Evolutionary conservation across 2,888 invertebrate genomes (phyloP).

Genomic region (Mamestra brassicae): DNA sequence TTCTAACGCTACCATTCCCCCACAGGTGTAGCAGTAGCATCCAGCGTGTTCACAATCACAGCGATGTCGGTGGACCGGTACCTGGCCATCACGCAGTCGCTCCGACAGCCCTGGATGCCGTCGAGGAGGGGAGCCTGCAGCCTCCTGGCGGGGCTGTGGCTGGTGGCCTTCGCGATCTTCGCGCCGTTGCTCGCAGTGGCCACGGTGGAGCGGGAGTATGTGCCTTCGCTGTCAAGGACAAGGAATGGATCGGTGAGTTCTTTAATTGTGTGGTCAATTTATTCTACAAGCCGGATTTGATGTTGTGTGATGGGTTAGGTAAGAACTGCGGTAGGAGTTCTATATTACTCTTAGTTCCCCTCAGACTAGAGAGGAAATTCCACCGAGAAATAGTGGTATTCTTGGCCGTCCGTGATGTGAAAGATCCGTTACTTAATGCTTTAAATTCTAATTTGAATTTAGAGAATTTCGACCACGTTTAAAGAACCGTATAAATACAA

Average conservation of each 20-base stretch:
- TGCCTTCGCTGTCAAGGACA: slow-evolving; percentile 80
- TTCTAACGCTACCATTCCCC: not conserved
- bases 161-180: slow-evolving; percentile 92
- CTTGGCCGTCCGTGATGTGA: too few relatives aligned
- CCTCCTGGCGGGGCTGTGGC: slow-evolving; percentile 92
- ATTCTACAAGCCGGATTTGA: not conserved
- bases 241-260: slow-evolving; percentile 83
- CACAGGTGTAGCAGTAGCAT: slow-evolving; percentile 94
- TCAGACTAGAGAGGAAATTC: too few relatives aligned
- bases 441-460: too few relatives aligned
- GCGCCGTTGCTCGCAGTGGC: slow-evolving; percentile 92
- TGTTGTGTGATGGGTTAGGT: not conserved
- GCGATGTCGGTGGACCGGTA: slow-evolving; percentile 95
- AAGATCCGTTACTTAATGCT: too few relatives aligned
- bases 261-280: not conserved
- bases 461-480: too few relatives aligned
- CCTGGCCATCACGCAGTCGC: slow-evolving; percentile 94
- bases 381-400: too few relatives aligned
- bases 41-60: slow-evolving; percentile 95
- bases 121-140: slow-evolving; percentile 92
- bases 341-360: too few relatives aligned
- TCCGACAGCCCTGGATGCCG: slow-evolving; percentile 93
- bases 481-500: too few relatives aligned
- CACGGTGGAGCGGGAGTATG: slow-evolving; percentile 81
- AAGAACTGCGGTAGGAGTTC: too few relatives aligned